Percentiles rank a stretch among this genome's conserved stretches.
These are phyloP conservation scores for Octodon degus DNA, from an alignment of 2,113 vertebrate species.

Conservation along the genomic window DNA sequence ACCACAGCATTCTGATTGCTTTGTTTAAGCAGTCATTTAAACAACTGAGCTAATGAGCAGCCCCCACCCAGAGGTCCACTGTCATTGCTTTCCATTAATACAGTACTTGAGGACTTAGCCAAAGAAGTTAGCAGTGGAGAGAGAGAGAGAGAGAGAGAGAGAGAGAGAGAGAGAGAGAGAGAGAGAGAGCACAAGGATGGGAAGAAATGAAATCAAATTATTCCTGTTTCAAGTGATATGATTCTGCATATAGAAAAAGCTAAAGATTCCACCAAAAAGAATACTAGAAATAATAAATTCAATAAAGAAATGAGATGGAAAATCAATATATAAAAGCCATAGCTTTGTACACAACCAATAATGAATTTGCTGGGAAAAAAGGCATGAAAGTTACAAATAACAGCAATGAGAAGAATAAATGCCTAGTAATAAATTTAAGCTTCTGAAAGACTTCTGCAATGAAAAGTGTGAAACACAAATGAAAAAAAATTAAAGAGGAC, in stretches of 20 bases:
- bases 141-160: neutral
- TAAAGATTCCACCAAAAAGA: neutral
- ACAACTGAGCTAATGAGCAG: too few species aligned
- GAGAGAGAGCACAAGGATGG: too few species aligned
- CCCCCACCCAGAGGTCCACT: too few species aligned
- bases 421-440: neutral
- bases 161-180: neutral
- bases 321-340: neutral
- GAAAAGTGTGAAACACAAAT: neutral
- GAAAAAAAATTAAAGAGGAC: neutral
- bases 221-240: neutral
- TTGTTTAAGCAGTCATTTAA: too few species aligned
- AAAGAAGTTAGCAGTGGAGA: neutral
- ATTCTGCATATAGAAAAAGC: neutral
- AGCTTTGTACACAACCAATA: neutral
- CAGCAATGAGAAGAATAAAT: neutral
- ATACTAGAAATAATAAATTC: neutral
- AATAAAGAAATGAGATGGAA: neutral
- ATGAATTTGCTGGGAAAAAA: neutral
- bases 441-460: neutral
- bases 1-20: too few species aligned
- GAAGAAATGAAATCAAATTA: neutral
- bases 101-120: neutral
- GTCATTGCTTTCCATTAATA: neutral
- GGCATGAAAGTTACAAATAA: neutral